Conservation (phyloP, 2,797 vertebrate genomes). For the Alfaro cultratus region DNA sequence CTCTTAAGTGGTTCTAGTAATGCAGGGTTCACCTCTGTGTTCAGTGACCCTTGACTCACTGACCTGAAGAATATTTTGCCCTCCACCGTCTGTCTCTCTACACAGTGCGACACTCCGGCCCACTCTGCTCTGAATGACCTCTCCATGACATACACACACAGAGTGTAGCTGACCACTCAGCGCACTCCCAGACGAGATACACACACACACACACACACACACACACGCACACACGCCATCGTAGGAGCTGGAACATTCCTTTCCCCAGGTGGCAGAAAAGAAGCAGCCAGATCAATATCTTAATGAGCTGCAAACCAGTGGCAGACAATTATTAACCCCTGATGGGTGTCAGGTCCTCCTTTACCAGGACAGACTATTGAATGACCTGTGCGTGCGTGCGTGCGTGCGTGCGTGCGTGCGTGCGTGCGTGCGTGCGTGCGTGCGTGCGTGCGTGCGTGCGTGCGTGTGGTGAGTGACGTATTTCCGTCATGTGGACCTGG, state of each 20-base stretch:
- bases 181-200: constrained; percentile 50
- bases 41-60: constrained; percentile 50
- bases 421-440: neutral
- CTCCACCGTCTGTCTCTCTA: constrained; percentile 45
- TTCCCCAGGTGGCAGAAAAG: constrained; percentile 75
- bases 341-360: constrained; percentile 45
- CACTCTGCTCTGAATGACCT: constrained; percentile 59
- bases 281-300: constrained; percentile 65
- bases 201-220: constrained; percentile 58
- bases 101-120: constrained; percentile 42
- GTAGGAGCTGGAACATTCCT: constrained; percentile 58
- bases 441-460: constrained; percentile 36
- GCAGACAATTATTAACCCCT: constrained; percentile 69
- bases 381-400: constrained; percentile 39
- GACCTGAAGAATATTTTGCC: constrained; percentile 46
- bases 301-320: constrained; percentile 60
- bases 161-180: constrained; percentile 46
- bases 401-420: constrained; percentile 5
- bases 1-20: neutral
- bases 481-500: constrained; percentile 45
- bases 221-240: constrained; percentile 59
- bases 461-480: neutral
- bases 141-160: constrained; percentile 52
- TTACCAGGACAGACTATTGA: constrained; percentile 58
- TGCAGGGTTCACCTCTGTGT: neutral